These are phyloP conservation scores for Linepithema humile DNA, from an alignment of 1,140 invertebrate genomes.

Conservation along the genomic window DNA sequence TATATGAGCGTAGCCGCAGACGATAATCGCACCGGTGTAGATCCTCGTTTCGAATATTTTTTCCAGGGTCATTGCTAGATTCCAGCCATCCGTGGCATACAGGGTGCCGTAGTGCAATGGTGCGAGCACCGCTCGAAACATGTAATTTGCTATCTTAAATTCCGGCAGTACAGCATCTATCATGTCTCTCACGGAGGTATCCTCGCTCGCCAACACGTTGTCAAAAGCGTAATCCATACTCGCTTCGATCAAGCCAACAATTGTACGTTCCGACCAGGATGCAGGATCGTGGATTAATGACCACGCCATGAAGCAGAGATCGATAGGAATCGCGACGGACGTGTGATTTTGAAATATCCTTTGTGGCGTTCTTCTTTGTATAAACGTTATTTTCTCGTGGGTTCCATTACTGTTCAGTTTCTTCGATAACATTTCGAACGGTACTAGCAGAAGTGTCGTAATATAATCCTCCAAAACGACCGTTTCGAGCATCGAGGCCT, in stretches of 20 bases:
- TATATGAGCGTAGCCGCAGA: slow-evolving; percentile 74
- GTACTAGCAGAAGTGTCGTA: slow-evolving; percentile 65
- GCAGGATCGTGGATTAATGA: slow-evolving; percentile 79
- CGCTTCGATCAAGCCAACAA: slow-evolving; percentile 76
- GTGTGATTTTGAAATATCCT: slow-evolving; percentile 69
- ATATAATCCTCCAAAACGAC: slow-evolving; percentile 76
- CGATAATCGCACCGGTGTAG: slow-evolving; percentile 78
- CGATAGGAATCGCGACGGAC: slow-evolving; percentile 71
- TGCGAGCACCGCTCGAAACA: slow-evolving; percentile 76
- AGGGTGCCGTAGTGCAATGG: slow-evolving; percentile 76
- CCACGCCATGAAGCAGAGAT: slow-evolving; percentile 82
- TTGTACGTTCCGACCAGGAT: slow-evolving; percentile 75
- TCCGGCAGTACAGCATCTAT: slow-evolving; percentile 71
- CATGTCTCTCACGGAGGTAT: slow-evolving; percentile 67
- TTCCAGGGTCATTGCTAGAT: slow-evolving; percentile 75
- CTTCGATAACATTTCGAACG: slow-evolving; percentile 63
- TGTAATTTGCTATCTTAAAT: slow-evolving; percentile 81
- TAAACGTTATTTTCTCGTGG: background rate
- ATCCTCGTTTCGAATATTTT: slow-evolving; percentile 76
- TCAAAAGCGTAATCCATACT: slow-evolving; percentile 73
- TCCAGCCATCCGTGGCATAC: slow-evolving; percentile 73
- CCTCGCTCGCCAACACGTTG: slow-evolving; percentile 69
- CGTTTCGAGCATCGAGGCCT: slow-evolving; percentile 76
- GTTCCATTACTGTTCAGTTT: background rate
- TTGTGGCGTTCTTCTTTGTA: slow-evolving; percentile 62